Percentiles rank a stretch among this genome's conserved stretches.
These are phyloP conservation scores for Leptinotarsa rubiginosa DNA, from an alignment of 2,888 invertebrate genomes.

Conservation along the genomic window DNA sequence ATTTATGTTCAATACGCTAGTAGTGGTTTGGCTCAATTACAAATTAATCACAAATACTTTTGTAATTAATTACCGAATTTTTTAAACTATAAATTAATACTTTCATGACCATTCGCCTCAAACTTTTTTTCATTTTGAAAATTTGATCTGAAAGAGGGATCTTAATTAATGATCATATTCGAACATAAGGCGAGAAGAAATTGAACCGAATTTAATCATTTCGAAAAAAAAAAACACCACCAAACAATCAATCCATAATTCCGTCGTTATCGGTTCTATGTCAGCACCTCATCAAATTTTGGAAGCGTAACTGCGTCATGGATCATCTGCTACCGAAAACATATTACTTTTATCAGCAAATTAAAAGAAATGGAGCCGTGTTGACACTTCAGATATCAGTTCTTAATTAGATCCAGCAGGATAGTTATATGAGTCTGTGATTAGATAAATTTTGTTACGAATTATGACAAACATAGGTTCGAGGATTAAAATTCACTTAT, in stretches of 20 bases:
- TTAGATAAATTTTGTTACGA: slow-evolving; percentile 1
- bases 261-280: neutral
- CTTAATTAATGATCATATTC: too few species aligned
- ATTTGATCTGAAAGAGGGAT: too few species aligned
- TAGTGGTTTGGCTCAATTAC: too few species aligned
- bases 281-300: slow-evolving; percentile 13
- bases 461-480: neutral
- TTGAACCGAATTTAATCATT: neutral
- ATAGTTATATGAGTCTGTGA: slow-evolving; percentile 9
- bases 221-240: neutral
- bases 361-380: slow-evolving; percentile 9
- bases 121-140: too few species aligned
- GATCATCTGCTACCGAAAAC: slow-evolving; percentile 12
- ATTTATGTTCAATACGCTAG: too few species aligned
- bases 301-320: neutral
- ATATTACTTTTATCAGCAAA: slow-evolving; percentile 12
- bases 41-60: too few species aligned
- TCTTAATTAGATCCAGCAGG: slow-evolving; percentile 10
- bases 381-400: slow-evolving; percentile 13
- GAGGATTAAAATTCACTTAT: slow-evolving; percentile 7
- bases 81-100: too few species aligned
- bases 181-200: neutral
- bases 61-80: too few species aligned
- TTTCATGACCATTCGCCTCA: too few species aligned
- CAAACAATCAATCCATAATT: neutral